Conservation (phyloP, 2,797 vertebrate genomes). For the Sebastolobus altivelis region DNA sequence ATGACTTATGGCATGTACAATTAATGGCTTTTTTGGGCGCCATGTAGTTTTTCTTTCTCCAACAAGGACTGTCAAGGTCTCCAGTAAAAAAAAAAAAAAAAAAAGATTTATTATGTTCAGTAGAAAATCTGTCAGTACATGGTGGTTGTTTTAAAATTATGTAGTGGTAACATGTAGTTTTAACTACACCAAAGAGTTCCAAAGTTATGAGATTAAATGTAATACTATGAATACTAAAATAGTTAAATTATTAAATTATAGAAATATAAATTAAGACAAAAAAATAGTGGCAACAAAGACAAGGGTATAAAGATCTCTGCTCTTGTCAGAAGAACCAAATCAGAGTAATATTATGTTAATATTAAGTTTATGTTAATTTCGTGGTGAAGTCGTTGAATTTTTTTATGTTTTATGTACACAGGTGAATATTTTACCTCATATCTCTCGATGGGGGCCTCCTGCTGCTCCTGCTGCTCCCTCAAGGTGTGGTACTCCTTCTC, state of each 20-base stretch:
- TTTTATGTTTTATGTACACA: background rate
- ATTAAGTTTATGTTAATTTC: background rate
- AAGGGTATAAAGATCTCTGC: background rate
- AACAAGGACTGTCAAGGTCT: slow-evolving; percentile 41
- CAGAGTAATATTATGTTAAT: background rate
- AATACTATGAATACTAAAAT: background rate
- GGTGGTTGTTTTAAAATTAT: background rate
- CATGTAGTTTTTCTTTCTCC: slow-evolving; percentile 29
- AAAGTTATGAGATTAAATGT: background rate
- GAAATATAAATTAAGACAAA: background rate
- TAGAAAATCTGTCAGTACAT: background rate
- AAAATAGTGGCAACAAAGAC: background rate
- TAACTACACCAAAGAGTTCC: background rate
- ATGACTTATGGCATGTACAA: slow-evolving; percentile 27
- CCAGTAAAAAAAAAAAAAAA: background rate
- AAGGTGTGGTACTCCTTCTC: slow-evolving; percentile 98
- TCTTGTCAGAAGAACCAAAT: background rate
- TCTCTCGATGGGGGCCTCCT: slow-evolving; percentile 97
- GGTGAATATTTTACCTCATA: slow-evolving; percentile 89
- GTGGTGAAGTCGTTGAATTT: background rate
- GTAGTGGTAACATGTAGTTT: background rate
- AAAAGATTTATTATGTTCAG: background rate
- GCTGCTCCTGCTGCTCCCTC: slow-evolving; percentile 97
- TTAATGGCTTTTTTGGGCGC: slow-evolving; percentile 37
- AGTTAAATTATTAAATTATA: background rate